Evolutionary conservation across 2,888 invertebrate species (phyloP).

Genomic region (Synergus umbraculus): DNA sequence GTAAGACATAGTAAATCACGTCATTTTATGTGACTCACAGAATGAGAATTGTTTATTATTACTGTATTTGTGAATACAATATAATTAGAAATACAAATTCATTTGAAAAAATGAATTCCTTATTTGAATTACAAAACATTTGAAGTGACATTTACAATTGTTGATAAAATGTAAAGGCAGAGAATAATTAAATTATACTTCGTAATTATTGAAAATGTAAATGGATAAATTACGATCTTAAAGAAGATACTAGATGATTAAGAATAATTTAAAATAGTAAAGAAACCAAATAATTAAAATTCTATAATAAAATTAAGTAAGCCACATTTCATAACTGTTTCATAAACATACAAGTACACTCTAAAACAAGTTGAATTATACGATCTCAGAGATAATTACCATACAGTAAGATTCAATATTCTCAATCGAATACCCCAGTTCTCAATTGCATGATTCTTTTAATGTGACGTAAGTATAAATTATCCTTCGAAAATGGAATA

Average conservation of each 20-base stretch:
- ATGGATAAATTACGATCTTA: background rate
- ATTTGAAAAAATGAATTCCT: background rate
- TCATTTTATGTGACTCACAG: background rate
- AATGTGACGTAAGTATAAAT: slow-evolving; percentile 6
- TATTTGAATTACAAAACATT: background rate
- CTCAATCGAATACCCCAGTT: background rate
- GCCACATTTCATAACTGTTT: too few species aligned
- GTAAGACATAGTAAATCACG: slow-evolving; percentile 9
- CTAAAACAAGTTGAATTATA: background rate
- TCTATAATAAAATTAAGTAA: background rate
- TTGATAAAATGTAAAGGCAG: background rate
- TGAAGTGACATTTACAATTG: background rate
- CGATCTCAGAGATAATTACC: background rate
- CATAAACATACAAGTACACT: background rate
- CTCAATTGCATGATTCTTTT: background rate
- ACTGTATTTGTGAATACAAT: background rate
- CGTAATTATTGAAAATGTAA: background rate
- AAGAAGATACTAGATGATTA: background rate
- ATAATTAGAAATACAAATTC: background rate
- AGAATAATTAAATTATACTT: background rate
- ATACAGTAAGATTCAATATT: background rate
- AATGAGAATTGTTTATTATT: background rate
- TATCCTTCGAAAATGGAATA: background rate
- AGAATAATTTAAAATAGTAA: too few species aligned
- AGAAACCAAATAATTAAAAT: background rate